A percentile compares a stretch with the other conserved stretches of the same genome.
These are phyloP conservation scores for Dolomedes plantarius DNA, from an alignment of 2,888 invertebrate species.

Conservation along the genomic window DNA sequence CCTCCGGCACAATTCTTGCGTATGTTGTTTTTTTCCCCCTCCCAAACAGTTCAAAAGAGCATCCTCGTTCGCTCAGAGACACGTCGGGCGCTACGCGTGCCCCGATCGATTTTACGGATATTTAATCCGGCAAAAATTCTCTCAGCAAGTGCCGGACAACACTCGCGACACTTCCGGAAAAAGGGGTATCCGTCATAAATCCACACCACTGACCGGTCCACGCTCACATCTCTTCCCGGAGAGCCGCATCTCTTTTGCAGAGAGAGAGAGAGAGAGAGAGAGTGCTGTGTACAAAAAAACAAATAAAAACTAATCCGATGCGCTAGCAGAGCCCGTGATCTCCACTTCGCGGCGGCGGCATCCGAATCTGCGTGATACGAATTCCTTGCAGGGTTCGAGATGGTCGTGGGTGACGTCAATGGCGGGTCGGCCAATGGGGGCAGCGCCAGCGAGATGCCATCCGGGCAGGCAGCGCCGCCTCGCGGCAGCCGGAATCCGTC, in stretches of 20 bases:
- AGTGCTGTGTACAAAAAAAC: background rate
- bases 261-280: background rate
- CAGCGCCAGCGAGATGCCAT: conserved; percentile 10
- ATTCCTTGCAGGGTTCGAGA: background rate
- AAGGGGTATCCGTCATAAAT: background rate
- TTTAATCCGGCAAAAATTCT: background rate
- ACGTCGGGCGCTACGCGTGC: background rate
- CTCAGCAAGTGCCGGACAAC: background rate
- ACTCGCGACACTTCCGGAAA: background rate
- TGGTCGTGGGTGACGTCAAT: conserved; percentile 37
- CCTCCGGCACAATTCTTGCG: background rate
- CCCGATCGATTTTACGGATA: conserved; percentile 5
- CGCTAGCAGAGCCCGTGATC: background rate
- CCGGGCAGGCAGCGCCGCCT: conserved; percentile 50
- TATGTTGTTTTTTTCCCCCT: background rate
- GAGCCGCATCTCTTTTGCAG: background rate
- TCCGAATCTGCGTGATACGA: conserved; percentile 5
- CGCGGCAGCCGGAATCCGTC: conserved; percentile 22
- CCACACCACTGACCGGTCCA: background rate
- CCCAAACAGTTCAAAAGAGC: conserved; percentile 1
- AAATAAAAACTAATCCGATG: background rate
- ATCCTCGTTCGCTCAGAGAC: background rate
- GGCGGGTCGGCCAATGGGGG: conserved; percentile 28
- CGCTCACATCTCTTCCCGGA: background rate
- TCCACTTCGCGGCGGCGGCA: background rate